Evolutionary conservation across 2,113 vertebrate genomes (phyloP).

Genomic region (Limnothrissa miodon): DNA sequence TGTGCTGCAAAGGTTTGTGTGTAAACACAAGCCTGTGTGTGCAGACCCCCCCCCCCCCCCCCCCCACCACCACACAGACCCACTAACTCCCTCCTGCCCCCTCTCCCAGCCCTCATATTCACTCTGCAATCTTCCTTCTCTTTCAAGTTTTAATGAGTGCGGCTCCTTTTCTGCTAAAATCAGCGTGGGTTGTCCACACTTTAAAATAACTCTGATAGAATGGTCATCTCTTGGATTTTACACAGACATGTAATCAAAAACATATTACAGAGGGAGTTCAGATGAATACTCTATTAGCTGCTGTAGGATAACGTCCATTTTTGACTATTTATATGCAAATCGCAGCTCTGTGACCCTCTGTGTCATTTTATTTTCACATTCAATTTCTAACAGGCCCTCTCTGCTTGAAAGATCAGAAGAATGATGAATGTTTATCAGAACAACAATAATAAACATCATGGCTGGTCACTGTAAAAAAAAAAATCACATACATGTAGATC

Average conservation of each 20-base stretch:
- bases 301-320: slow-evolving; percentile 33
- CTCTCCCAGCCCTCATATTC: background rate
- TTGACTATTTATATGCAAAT: slow-evolving; percentile 54
- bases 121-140: background rate
- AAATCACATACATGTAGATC: background rate
- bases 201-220: slow-evolving; percentile 23
- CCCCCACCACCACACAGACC: too few relatives aligned
- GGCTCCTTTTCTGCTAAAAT: slow-evolving; percentile 25
- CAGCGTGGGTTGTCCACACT: slow-evolving; percentile 19
- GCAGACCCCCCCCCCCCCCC: background rate
- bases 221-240: slow-evolving; percentile 25
- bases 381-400: background rate
- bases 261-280: slow-evolving; percentile 33
- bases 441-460: background rate
- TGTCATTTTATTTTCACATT: slow-evolving; percentile 24
- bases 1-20: background rate
- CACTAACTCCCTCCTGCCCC: background rate
- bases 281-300: slow-evolving; percentile 43
- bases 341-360: slow-evolving; percentile 25
- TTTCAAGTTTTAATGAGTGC: slow-evolving; percentile 23
- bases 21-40: background rate
- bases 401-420: background rate
- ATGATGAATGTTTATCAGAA: background rate
- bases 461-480: background rate
- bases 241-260: slow-evolving; percentile 30